Conservation (phyloP, 2,797 vertebrate genomes). For the Chaetodon trifasciatus region DNA sequence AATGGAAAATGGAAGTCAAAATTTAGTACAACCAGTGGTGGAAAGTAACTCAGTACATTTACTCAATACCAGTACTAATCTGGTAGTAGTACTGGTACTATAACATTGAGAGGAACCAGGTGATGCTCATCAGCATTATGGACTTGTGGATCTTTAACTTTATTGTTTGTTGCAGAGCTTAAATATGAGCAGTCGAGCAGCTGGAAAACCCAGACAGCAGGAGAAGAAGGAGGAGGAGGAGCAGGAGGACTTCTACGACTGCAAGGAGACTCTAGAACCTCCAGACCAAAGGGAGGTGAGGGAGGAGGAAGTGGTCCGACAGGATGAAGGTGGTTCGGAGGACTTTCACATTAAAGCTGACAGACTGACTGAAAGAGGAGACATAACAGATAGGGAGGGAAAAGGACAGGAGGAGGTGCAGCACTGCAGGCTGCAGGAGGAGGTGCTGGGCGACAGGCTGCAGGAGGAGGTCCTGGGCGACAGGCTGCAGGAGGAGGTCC, state of each 20-base stretch:
- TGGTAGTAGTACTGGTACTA: too few relatives aligned
- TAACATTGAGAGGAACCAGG: background rate
- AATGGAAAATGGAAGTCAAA: too few relatives aligned
- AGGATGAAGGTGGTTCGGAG: background rate
- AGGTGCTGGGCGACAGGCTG: background rate
- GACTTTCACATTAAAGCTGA: background rate
- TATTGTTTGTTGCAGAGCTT: constrained; percentile 3
- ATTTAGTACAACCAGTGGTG: too few relatives aligned
- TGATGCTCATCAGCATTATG: background rate
- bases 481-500: constrained; percentile 46
- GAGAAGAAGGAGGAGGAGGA: constrained; percentile 21
- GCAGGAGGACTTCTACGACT: constrained; percentile 88
- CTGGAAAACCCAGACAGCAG: background rate
- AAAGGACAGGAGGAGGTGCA: constrained; percentile 66
- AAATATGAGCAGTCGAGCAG: constrained; percentile 52
- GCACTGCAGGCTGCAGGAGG: constrained; percentile 44
- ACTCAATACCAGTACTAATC: too few relatives aligned
- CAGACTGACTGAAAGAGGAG: constrained; percentile 8
- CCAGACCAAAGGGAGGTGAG: background rate
- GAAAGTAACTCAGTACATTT: too few relatives aligned
- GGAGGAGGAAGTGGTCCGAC: constrained; percentile 50
- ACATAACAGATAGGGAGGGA: background rate
- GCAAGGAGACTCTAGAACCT: constrained; percentile 83
- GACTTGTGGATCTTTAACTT: background rate
- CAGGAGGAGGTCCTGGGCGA: constrained; percentile 6